phyloP scores from a whole-genome alignment of 2,888 invertebrate genomes.

The Drosophila neotestacea region DNA sequence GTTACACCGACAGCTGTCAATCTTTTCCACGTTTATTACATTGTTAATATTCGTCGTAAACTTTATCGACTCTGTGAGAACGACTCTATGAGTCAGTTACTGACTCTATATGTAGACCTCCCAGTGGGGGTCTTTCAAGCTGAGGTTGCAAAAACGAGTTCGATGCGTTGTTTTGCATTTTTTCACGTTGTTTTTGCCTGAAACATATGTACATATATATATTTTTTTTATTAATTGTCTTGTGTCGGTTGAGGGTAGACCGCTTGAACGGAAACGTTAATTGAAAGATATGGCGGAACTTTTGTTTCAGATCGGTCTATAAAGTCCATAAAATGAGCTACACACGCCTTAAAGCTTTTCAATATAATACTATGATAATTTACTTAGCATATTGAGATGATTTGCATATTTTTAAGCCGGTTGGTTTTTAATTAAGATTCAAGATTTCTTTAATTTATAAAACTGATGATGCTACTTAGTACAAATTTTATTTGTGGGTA shows the following conservation, averaged over 20 bases:
- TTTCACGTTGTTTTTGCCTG: constrained; percentile 6
- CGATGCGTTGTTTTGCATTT: constrained; percentile 31
- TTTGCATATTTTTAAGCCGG: neutral
- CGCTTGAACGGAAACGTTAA: constrained; percentile 64
- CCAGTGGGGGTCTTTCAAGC: constrained; percentile 30
- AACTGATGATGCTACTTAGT: no score
- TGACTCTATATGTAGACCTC: constrained; percentile 18
- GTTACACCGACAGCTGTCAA: constrained; percentile 22
- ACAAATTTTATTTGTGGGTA: no score
- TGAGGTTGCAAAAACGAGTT: constrained; percentile 48
- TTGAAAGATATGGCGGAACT: constrained; percentile 51
- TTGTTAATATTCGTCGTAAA: constrained; percentile 13
- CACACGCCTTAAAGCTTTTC: constrained; percentile 1
- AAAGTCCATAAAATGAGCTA: constrained; percentile 16
- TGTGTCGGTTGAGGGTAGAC: constrained; percentile 21
- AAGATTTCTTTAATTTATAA: no score
- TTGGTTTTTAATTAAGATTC: no score
- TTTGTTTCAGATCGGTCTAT: constrained; percentile 17
- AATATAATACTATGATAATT: neutral
- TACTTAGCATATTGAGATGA: neutral
- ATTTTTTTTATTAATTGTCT: constrained; percentile 29
- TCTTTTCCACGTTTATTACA: constrained; percentile 8
- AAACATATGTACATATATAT: neutral
- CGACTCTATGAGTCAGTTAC: constrained; percentile 27
- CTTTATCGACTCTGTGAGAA: constrained; percentile 13